These are phyloP conservation scores for Calyptomena viridis DNA, from an alignment of 2,113 vertebrate species.

Conservation along the genomic window DNA sequence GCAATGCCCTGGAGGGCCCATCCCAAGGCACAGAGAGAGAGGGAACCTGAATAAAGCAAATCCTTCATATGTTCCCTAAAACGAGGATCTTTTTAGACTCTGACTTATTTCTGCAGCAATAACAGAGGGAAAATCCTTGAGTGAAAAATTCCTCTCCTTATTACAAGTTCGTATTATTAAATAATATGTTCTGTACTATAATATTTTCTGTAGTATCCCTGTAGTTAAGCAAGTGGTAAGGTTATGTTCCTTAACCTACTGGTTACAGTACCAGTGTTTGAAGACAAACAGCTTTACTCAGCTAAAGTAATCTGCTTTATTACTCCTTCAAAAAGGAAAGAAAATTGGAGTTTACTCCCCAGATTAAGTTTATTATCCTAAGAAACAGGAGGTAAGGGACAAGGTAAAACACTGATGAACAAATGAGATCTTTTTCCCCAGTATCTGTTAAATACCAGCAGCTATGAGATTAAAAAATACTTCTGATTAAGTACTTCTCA, in stretches of 20 bases:
- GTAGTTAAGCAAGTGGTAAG: not conserved
- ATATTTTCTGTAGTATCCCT: not conserved
- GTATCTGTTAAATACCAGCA: not conserved
- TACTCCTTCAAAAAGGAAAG: not conserved
- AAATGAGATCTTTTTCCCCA: not conserved
- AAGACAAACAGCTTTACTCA: not conserved
- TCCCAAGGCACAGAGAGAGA: accelerated
- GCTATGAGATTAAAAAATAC: not conserved
- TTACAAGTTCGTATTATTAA: not conserved
- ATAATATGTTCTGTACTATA: not conserved
- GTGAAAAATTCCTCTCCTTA: not conserved
- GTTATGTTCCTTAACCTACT: not conserved
- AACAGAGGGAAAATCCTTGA: not conserved
- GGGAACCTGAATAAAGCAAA: not conserved
- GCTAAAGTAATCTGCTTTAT: not conserved
- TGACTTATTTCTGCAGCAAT: not conserved
- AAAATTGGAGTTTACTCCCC: not conserved
- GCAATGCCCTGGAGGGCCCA: not conserved
- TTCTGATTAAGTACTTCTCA: too few species aligned
- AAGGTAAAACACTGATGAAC: not conserved
- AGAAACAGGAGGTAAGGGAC: not conserved
- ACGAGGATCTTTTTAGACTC: not conserved
- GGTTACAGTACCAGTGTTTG: not conserved
- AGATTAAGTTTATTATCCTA: not conserved
- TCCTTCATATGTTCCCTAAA: not conserved